phyloP scores from a whole-genome alignment of 1,140 invertebrate species.

The Aphis gossypii region DNA sequence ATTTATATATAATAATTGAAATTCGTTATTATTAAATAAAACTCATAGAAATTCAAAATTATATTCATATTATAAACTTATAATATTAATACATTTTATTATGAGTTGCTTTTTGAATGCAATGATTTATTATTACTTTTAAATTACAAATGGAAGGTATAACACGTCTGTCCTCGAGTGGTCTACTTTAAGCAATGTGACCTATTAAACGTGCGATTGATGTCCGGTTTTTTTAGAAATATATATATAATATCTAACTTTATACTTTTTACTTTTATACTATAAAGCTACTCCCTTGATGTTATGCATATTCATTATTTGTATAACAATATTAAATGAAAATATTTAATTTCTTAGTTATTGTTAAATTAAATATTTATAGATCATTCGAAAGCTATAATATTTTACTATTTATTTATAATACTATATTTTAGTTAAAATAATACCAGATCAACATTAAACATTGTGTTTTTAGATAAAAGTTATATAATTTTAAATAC shows the following conservation, averaged over 20 bases:
- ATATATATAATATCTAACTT: neutral
- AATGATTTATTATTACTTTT: neutral
- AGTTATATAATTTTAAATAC: neutral
- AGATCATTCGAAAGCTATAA: no score
- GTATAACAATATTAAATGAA: neutral
- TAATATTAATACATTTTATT: neutral
- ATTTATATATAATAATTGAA: neutral
- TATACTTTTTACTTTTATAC: neutral
- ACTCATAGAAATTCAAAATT: neutral
- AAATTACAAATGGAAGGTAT: neutral
- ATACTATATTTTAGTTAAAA: no score
- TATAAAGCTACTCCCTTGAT: neutral
- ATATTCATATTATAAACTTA: neutral
- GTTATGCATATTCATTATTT: neutral
- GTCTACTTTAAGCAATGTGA: neutral
- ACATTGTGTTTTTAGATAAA: neutral
- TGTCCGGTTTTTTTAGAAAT: conserved; percentile 16
- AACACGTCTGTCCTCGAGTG: neutral
- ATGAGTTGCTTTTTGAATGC: neutral
- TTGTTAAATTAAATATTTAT: neutral
- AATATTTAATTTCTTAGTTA: neutral
- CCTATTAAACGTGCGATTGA: neutral
- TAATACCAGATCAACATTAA: neutral
- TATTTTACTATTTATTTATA: no score
- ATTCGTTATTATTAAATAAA: neutral